Conservation (phyloP, 2,797 vertebrate genomes). For the Intellagama lesueurii region DNA sequence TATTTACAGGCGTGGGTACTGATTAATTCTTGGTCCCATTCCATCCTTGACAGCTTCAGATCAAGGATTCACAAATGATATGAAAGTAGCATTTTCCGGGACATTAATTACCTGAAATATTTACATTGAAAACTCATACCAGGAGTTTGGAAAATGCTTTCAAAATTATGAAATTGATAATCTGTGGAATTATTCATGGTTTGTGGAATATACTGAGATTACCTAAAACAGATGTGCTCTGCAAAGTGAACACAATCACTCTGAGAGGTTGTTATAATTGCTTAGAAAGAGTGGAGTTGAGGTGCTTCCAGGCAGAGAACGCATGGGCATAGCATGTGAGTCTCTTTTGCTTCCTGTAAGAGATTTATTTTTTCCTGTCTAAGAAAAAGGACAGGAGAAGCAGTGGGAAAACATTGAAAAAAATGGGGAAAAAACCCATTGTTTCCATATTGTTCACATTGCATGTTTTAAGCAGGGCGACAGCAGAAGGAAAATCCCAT, state of each 20-base stretch:
- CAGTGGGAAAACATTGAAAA: background rate
- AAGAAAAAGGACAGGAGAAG: background rate
- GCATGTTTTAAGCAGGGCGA: background rate
- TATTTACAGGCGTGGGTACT: background rate
- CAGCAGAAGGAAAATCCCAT: background rate
- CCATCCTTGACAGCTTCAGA: background rate
- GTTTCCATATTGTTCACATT: background rate
- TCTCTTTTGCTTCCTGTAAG: background rate
- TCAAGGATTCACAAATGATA: background rate
- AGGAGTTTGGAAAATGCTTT: background rate
- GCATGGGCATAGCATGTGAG: background rate
- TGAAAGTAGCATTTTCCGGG: background rate
- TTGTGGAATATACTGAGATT: conserved; percentile 1
- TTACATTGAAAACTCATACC: background rate
- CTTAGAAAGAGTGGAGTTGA: background rate
- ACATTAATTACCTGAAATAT: background rate
- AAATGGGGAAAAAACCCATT: background rate
- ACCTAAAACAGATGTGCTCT: background rate
- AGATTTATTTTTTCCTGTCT: background rate
- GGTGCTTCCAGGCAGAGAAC: background rate
- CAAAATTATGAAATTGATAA: background rate
- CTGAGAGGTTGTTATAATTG: background rate
- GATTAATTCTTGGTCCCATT: background rate
- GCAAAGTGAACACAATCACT: background rate
- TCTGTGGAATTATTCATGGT: background rate